These are phyloP conservation scores for Lampris incognitus DNA, from an alignment of 2,113 vertebrate genomes.

Conservation along the genomic window DNA sequence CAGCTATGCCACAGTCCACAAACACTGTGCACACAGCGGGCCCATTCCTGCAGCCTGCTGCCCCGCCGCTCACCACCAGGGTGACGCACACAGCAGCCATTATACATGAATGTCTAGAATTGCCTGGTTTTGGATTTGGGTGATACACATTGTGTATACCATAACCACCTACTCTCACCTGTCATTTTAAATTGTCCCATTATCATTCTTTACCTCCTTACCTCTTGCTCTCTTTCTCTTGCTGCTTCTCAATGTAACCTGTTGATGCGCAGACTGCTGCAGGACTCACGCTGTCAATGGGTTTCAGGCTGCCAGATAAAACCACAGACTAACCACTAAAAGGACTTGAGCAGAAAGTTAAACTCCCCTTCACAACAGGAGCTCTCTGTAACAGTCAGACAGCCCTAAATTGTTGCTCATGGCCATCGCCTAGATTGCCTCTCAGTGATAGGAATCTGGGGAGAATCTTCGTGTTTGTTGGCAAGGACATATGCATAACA, in stretches of 20 bases:
- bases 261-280: constrained; percentile 18
- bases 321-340: constrained; percentile 64
- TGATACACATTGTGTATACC: constrained; percentile 44
- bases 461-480: constrained; percentile 43
- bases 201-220: not conserved
- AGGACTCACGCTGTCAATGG: constrained; percentile 45
- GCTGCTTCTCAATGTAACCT: constrained; percentile 36
- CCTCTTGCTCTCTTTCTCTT: constrained; percentile 17
- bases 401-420: constrained; percentile 59
- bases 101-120: constrained; percentile 69
- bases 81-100: constrained; percentile 71
- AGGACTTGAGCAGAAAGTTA: constrained; percentile 44
- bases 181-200: constrained; percentile 15
- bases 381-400: constrained; percentile 33
- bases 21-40: constrained; percentile 74
- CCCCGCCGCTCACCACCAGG: constrained; percentile 45
- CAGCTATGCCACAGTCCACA: constrained; percentile 76
- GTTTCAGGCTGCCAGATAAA: constrained; percentile 56
- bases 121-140: constrained; percentile 43
- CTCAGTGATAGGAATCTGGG: constrained; percentile 56
- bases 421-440: constrained; percentile 33
- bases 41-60: constrained; percentile 64
- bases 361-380: constrained; percentile 36
- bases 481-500: constrained; percentile 38
- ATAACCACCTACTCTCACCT: constrained; percentile 58